Evolutionary conservation across 2,797 vertebrate species (phyloP), one percentile per base, ranked within the genome.

Genomic region (Enteromius argenteus): DNA sequence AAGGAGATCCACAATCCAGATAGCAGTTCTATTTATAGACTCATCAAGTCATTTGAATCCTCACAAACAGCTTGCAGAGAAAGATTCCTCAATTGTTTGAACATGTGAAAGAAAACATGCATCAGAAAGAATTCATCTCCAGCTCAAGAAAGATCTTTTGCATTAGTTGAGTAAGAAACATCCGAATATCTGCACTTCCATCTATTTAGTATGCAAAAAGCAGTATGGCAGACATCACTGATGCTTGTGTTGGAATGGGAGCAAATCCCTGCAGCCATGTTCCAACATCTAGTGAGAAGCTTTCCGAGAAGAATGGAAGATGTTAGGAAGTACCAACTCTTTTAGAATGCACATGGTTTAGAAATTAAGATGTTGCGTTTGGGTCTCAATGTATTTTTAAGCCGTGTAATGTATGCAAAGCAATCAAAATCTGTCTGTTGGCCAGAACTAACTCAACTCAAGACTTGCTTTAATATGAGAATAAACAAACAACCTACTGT

Each of bases 21-120:
- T 77, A 69, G 73, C 64, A 32, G 19, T 53, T 69, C 74, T 83
- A 83, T 83, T 77, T 69, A 77, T 83, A 83, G 73, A 83, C 37
- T 83, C 73, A 83, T 83, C 81, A 60, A 83, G 81, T 35, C 81
- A 83, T 77, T 68, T 58, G 73, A 77, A 83, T 77, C 81, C 49
- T 69, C 37, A 68, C 49, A 83, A 58, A 75, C 72, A 69, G 64
- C 62, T 58, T 46, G 73, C 49, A 5, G 49, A 60, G 73, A 83
- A 66, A 56, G 44, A 83, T 83, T 83, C 81, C 60, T 83, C 46
- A 68, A 75, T 83, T 83, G 60, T 76, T 76, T 68, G 60, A 79
- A 51, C 27, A n/a, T 23, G 60, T n/a, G 9, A 42, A n/a, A 62
- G 21, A 62, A 58, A 42, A 27, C 51, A 42, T 60, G 53, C 35